Evolutionary conservation across 2,113 vertebrate genomes (phyloP).

Genomic region (Myrmecobius fasciatus): DNA sequence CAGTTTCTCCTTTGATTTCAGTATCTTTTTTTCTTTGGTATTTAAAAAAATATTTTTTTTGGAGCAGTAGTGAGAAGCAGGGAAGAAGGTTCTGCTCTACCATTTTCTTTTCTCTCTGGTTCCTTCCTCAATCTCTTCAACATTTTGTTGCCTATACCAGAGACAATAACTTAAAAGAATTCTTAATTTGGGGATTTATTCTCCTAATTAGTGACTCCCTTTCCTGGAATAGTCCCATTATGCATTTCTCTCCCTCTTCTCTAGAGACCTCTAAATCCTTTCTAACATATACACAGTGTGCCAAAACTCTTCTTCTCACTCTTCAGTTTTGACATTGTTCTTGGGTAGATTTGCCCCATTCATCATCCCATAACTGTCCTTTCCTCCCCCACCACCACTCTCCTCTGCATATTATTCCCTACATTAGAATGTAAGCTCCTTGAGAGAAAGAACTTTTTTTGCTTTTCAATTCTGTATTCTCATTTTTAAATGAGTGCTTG

Average conservation of each 20-base stretch:
- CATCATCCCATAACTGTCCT: background rate
- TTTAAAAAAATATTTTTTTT: background rate
- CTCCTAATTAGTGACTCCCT: background rate
- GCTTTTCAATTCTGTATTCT: background rate
- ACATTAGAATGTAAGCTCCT: background rate
- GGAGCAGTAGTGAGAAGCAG: background rate
- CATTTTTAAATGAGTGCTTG: background rate
- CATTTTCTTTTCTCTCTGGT: background rate
- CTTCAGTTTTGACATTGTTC: background rate
- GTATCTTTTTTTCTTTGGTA: background rate
- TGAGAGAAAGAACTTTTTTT: background rate
- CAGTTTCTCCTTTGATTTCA: background rate
- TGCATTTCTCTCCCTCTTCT: background rate
- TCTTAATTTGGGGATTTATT: background rate
- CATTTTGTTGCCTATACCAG: background rate
- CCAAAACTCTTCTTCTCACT: background rate
- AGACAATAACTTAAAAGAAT: background rate
- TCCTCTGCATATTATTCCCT: background rate
- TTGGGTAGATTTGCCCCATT: background rate
- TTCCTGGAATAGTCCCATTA: background rate
- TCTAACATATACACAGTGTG: background rate
- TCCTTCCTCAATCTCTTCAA: background rate
- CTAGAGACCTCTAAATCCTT: background rate
- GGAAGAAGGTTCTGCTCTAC: background rate
- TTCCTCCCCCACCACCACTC: background rate